Evolutionary conservation across 2,113 vertebrate genomes (phyloP).

Genomic region (Clarias macrocephalus): DNA sequence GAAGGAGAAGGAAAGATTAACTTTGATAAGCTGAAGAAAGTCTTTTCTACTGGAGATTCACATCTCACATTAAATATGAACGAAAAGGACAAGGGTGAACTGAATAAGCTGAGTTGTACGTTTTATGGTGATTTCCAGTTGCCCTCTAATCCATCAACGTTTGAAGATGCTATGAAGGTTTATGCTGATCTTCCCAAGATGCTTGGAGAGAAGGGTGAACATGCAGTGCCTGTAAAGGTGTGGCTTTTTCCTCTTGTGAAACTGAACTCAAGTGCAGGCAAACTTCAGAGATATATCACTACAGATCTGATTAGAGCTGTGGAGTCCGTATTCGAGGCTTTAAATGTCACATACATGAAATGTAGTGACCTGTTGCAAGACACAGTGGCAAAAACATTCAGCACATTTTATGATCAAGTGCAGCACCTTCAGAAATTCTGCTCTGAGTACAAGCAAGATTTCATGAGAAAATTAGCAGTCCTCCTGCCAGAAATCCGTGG

Average conservation of each 20-base stretch:
- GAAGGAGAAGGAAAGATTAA: not conserved
- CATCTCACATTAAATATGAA: not conserved
- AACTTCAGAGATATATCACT: conserved; percentile 47
- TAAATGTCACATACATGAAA: conserved; percentile 37
- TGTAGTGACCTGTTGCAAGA: conserved; percentile 47
- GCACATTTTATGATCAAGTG: conserved; percentile 29
- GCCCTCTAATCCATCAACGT: conserved; percentile 32
- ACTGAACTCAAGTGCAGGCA: conserved; percentile 47
- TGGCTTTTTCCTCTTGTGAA: conserved; percentile 54
- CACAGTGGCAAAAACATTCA: conserved; percentile 24
- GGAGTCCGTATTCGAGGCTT: conserved; percentile 45
- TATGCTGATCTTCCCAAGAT: conserved; percentile 40
- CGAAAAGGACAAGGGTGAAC: not conserved
- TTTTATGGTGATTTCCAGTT: conserved; percentile 44
- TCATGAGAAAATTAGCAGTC: conserved; percentile 37
- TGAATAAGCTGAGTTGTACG: conserved; percentile 26
- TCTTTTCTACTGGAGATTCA: not conserved
- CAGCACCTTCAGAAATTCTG: not conserved
- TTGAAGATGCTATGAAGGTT: conserved; percentile 43
- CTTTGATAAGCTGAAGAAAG: not conserved
- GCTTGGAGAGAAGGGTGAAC: conserved; percentile 18
- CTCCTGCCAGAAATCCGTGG: conserved; percentile 43
- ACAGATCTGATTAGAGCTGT: not conserved
- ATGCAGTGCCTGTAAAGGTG: conserved; percentile 47
- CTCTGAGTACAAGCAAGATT: conserved; percentile 27